Evolutionary conservation across 2,113 vertebrate genomes (phyloP).

Genomic region (Tapirus terrestris): DNA sequence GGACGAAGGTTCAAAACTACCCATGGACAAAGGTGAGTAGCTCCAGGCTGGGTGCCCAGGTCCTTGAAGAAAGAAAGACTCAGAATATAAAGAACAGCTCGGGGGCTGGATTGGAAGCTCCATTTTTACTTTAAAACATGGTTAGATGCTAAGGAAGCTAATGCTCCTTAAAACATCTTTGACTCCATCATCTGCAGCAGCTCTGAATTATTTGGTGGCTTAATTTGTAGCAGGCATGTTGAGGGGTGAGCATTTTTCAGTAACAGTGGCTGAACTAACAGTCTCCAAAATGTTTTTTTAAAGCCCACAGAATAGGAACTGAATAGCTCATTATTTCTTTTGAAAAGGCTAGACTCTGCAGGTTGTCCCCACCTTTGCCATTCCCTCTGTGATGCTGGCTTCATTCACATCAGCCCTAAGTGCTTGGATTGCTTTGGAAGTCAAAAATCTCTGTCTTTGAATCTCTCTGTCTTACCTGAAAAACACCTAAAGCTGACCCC

Average conservation of each 20-base stretch:
- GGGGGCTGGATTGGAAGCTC: neutral
- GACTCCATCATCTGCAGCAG: neutral
- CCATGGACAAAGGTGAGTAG: neutral
- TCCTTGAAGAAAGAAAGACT: neutral
- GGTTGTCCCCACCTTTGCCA: constrained; percentile 20
- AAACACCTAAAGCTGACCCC: neutral
- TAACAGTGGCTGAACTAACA: constrained; percentile 39
- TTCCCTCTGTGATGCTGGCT: neutral
- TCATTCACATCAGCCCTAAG: constrained; percentile 33
- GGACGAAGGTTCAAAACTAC: neutral
- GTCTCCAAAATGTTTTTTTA: neutral
- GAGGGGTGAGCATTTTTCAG: constrained; percentile 25
- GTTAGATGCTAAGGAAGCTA: neutral
- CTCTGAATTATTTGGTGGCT: constrained; percentile 38
- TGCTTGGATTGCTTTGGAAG: constrained; percentile 30
- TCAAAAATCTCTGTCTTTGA: constrained; percentile 32
- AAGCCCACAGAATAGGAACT: constrained; percentile 14
- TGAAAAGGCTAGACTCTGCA: constrained; percentile 44
- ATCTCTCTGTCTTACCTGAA: neutral
- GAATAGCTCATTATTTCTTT: constrained; percentile 72
- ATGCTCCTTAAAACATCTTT: constrained; percentile 5
- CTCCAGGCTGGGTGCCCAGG: neutral
- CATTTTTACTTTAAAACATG: constrained; percentile 20
- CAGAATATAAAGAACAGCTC: neutral
- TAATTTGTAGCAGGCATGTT: constrained; percentile 42